A percentile compares a stretch with the other conserved stretches of the same genome.
Conservation (phyloP, 2,113 vertebrate genomes). For the Microcebus griseorufus region DNA sequence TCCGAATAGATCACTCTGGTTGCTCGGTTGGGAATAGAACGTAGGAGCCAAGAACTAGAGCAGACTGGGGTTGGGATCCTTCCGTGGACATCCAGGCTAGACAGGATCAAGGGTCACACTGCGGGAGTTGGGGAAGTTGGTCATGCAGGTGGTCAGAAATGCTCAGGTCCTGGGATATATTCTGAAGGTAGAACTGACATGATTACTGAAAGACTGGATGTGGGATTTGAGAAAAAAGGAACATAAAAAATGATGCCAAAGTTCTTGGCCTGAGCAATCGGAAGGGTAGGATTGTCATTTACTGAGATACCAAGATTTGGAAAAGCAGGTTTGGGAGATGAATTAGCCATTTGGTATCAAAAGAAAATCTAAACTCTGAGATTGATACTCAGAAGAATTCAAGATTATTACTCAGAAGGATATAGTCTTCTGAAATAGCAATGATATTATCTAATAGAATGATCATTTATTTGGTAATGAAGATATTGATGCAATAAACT, state of each 20-base stretch:
- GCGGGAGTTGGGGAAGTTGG: accelerated
- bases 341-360: not conserved
- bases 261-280: not conserved
- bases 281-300: not conserved
- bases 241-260: not conserved
- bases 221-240: not conserved
- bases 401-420: not conserved
- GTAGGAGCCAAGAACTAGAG: not conserved
- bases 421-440: not conserved
- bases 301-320: not conserved
- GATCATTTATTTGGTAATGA: not conserved
- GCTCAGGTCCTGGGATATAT: not conserved
- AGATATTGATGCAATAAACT: not conserved
- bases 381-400: not conserved
- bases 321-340: not conserved
- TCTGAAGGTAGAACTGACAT: not conserved
- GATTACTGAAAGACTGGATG: not conserved
- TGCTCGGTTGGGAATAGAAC: not conserved
- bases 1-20: not conserved
- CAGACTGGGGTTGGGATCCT: no score
- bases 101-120: not conserved
- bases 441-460: not conserved
- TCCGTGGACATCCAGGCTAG: not conserved
- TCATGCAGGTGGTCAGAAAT: not conserved
- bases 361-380: constrained; percentile 7